Conservation (phyloP, 2,113 vertebrate genomes). For the Coracopsis vasa region DNA sequence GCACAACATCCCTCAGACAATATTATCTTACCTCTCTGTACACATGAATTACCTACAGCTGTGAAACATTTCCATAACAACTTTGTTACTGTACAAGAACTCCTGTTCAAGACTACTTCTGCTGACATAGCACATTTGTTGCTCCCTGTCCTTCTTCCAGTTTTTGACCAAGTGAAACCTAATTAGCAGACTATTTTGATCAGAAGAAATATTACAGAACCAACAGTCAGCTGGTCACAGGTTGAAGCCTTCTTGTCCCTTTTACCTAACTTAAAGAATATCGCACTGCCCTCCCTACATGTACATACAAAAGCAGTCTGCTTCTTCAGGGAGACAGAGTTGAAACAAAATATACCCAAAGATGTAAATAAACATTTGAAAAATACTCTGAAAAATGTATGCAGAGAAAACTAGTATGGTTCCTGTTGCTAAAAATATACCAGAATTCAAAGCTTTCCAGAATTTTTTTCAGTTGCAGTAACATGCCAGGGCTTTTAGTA, state of each 20-base stretch:
- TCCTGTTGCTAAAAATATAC: not conserved
- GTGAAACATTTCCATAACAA: not conserved
- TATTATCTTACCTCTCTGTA: not conserved
- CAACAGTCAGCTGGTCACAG: not conserved
- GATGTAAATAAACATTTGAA: not conserved
- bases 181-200: not conserved
- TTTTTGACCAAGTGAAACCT: not conserved
- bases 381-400: not conserved
- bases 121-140: not conserved
- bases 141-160: not conserved
- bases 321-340: not conserved
- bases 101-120: not conserved
- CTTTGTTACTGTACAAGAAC: not conserved
- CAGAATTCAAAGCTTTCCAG: not conserved
- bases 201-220: not conserved
- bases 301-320: not conserved
- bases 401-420: not conserved
- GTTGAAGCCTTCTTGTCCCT: not conserved
- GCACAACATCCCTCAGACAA: not conserved
- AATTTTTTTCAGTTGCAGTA: not conserved
- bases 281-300: not conserved
- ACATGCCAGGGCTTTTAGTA: not conserved
- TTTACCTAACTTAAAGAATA: not conserved
- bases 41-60: not conserved
- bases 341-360: not conserved